phyloP scores from a whole-genome alignment of 2,113 vertebrate genomes.

The Otus sunia region DNA sequence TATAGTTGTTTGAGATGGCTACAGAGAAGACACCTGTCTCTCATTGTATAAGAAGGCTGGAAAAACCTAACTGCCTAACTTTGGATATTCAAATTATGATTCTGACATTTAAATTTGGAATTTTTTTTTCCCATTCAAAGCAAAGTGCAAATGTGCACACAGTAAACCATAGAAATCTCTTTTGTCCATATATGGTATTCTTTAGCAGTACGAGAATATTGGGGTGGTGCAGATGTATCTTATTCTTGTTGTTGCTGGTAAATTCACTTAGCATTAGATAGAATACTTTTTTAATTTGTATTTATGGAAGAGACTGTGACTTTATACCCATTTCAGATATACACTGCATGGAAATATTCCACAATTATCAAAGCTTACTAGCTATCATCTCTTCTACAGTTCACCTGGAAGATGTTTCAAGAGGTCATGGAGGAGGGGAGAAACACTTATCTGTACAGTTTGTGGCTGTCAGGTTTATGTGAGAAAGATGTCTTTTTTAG shows the following conservation, averaged over 20 bases:
- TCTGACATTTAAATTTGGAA: background rate
- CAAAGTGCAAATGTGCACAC: background rate
- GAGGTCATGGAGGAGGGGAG: background rate
- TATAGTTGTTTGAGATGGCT: background rate
- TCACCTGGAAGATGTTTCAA: background rate
- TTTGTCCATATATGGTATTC: background rate
- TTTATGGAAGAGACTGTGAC: background rate
- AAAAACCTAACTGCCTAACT: background rate
- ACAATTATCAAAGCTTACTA: constrained; percentile 1
- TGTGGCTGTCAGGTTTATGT: background rate
- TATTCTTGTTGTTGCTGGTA: background rate
- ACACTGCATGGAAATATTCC: background rate
- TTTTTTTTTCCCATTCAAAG: background rate
- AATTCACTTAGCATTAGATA: background rate
- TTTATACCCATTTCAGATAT: constrained; percentile 9
- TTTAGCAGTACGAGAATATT: background rate
- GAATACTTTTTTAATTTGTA: background rate
- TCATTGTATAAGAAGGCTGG: background rate
- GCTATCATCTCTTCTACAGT: background rate
- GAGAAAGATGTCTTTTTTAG: background rate
- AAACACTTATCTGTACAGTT: background rate
- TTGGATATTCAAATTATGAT: background rate
- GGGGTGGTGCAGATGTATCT: background rate
- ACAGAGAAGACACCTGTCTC: background rate
- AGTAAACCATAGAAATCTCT: background rate